phyloP scores from a whole-genome alignment of 1,140 invertebrate genomes.

The Xylocopa sonorina region DNA sequence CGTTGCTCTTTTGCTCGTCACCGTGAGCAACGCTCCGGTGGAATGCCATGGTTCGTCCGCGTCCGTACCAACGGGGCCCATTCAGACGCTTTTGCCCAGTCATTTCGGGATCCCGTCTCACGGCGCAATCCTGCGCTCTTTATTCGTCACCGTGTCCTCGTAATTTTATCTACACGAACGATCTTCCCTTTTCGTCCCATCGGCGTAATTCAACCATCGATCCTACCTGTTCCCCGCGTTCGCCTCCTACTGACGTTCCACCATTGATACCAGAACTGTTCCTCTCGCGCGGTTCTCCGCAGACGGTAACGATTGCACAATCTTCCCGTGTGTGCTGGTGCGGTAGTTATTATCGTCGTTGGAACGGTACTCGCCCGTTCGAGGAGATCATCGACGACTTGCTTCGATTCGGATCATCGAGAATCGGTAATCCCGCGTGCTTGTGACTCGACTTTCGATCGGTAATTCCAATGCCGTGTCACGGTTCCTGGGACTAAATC shows the following conservation, averaged over 20 bases:
- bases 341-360: conserved; percentile 7
- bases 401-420: neutral
- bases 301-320: neutral
- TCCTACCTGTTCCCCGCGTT: too few relatives aligned
- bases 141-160: conserved; percentile 23
- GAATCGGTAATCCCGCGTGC: neutral
- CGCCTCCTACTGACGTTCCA: too few relatives aligned
- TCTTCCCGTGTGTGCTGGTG: neutral
- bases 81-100: conserved; percentile 46
- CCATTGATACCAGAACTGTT: neutral
- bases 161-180: conserved; percentile 28
- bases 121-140: conserved; percentile 5
- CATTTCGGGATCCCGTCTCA: conserved; percentile 23
- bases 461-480: neutral
- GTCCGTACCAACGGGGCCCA: conserved; percentile 6
- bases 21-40: neutral
- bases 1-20: conserved; percentile 58
- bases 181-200: conserved; percentile 14
- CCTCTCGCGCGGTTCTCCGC: neutral
- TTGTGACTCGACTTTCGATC: neutral
- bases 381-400: neutral
- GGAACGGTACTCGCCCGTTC: neutral
- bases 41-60: conserved; percentile 6
- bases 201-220: conserved; percentile 10
- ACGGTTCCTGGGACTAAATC: neutral